These are phyloP conservation scores for rat (Rattus norvegicus) DNA, from an alignment of 2,113 vertebrate genomes.

Conservation along the genomic window DNA sequence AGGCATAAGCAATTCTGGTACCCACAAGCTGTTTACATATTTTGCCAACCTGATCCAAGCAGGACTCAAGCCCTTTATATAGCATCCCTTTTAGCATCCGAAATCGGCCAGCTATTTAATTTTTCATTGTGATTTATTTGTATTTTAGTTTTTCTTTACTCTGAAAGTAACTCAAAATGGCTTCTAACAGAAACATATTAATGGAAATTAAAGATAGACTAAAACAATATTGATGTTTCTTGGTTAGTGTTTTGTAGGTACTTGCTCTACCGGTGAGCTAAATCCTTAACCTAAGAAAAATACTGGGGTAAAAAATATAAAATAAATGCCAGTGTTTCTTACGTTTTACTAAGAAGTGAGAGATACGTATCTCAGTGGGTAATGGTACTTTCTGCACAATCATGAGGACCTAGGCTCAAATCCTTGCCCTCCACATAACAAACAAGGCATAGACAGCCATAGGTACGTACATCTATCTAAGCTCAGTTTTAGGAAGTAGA, in stretches of 20 bases:
- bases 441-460: not conserved
- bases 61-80: not conserved
- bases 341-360: not conserved
- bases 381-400: no score
- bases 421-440: not conserved
- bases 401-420: not conserved
- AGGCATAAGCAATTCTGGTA: constrained; percentile 5
- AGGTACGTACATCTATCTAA: not conserved
- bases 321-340: not conserved
- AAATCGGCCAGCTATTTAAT: not conserved
- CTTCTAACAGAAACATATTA: not conserved
- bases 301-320: not conserved
- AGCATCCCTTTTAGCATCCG: not conserved
- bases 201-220: not conserved
- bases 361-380: not conserved
- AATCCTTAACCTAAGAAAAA: not conserved
- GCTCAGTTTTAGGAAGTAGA: not conserved
- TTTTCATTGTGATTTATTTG: not conserved
- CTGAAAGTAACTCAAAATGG: constrained; percentile 12
- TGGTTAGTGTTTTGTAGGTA: not conserved
- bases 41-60: not conserved
- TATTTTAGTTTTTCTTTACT: not conserved
- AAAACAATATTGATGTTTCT: not conserved
- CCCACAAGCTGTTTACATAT: not conserved
- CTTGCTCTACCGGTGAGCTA: not conserved